phyloP scores from a whole-genome alignment of 1,140 invertebrate genomes.

The Trichonephila inaurata region DNA sequence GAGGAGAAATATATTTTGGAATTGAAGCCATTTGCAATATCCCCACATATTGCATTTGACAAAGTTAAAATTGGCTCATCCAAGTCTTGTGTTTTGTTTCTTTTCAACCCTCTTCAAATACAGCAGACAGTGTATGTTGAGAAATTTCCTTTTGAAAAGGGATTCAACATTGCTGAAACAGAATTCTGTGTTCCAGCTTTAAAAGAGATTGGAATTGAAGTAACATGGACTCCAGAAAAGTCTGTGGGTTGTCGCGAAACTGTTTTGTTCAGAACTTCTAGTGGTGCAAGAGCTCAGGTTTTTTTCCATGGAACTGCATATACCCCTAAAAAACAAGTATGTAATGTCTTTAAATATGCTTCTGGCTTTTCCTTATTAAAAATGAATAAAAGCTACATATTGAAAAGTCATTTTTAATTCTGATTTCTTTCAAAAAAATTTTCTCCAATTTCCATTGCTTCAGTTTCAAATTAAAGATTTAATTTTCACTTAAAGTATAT shows the following conservation, averaged over 20 bases:
- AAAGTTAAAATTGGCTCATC: conserved; percentile 64
- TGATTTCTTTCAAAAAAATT: background rate
- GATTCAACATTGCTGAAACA: conserved; percentile 28
- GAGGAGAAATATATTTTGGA: conserved; percentile 41
- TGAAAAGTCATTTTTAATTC: background rate
- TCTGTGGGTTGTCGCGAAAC: conserved; percentile 51
- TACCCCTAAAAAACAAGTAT: conserved; percentile 55
- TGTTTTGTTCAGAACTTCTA: conserved; percentile 51
- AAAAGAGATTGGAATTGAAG: background rate
- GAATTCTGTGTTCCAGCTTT: conserved; percentile 26
- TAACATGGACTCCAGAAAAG: conserved; percentile 64
- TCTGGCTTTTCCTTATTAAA: background rate
- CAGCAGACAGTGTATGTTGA: conserved; percentile 29
- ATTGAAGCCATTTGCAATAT: conserved; percentile 60
- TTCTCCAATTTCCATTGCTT: too few species aligned
- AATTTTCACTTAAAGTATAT: background rate
- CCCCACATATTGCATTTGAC: conserved; percentile 63
- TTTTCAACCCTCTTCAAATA: conserved; percentile 37
- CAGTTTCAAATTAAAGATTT: background rate
- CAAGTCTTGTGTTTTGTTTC: background rate
- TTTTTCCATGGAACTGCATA: conserved; percentile 49
- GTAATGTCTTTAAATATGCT: background rate
- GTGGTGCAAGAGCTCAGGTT: conserved; percentile 44
- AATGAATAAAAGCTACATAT: background rate
- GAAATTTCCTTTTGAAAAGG: conserved; percentile 67